These are phyloP conservation scores for Drosophila leonis DNA, from an alignment of 2,888 invertebrate genomes.

Conservation along the genomic window DNA sequence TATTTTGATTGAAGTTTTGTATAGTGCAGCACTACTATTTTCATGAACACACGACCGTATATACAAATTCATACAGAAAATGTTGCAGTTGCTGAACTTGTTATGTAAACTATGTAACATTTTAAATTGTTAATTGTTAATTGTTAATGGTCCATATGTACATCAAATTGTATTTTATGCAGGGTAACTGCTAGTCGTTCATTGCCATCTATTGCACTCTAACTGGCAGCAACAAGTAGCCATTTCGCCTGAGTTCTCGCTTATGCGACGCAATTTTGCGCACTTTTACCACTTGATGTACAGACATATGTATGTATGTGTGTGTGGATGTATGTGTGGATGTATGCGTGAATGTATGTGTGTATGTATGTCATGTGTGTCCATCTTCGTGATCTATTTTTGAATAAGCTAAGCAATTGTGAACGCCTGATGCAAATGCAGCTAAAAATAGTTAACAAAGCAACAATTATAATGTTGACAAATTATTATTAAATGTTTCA, in stretches of 20 bases:
- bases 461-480: conserved; percentile 24
- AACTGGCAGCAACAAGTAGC: conserved; percentile 50
- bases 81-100: neutral
- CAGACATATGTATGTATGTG: neutral
- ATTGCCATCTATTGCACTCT: conserved; percentile 4
- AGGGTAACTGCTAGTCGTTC: neutral
- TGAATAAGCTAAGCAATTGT: conserved; percentile 35
- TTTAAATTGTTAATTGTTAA: too few species aligned
- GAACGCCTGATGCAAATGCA: conserved; percentile 17
- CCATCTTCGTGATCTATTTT: conserved; percentile 43
- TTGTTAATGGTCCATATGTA: too few species aligned
- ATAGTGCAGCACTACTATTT: too few species aligned
- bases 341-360: neutral
- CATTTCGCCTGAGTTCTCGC: neutral
- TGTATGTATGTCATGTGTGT: neutral
- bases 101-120: too few species aligned
- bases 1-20: too few species aligned
- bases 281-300: conserved; percentile 5
- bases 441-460: conserved; percentile 48
- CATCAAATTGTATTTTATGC: neutral
- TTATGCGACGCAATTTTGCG: conserved; percentile 49
- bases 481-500: neutral
- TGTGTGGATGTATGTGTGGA: neutral
- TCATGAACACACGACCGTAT: too few species aligned
- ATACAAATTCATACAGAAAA: neutral